Conservation (phyloP, 2,797 vertebrate species). For the Sitta carolinensis region DNA sequence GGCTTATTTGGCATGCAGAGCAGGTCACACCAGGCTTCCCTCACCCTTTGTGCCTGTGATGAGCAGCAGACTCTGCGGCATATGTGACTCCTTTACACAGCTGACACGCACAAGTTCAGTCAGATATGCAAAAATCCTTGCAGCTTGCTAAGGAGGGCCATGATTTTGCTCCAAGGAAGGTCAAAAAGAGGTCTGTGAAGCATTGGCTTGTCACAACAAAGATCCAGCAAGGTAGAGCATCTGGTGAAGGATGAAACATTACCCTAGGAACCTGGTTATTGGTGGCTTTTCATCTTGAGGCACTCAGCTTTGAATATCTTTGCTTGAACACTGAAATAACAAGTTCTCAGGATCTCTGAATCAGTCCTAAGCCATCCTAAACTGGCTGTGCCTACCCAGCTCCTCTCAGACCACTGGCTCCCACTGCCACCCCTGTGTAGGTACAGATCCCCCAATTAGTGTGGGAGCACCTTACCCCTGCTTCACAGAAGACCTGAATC, state of each 20-base stretch:
- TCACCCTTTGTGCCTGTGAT: not conserved
- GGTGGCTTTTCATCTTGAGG: not conserved
- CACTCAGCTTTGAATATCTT: not conserved
- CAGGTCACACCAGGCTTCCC: not conserved
- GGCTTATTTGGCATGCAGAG: not conserved
- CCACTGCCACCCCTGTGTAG: not conserved
- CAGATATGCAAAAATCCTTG: not conserved
- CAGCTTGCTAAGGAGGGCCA: not conserved
- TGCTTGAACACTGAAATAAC: not conserved
- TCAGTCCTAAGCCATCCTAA: not conserved
- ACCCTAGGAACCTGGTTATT: not conserved
- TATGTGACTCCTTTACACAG: not conserved
- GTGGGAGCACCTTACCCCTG: rapidly evolving
- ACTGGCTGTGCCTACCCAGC: not conserved
- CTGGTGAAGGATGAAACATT: not conserved
- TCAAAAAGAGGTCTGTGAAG: not conserved
- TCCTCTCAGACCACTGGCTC: not conserved
- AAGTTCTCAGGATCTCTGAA: not conserved
- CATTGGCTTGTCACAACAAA: not conserved
- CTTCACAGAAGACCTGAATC: not conserved
- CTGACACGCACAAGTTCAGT: not conserved
- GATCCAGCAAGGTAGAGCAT: rapidly evolving
- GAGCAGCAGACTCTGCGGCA: rapidly evolving
- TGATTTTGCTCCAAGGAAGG: not conserved
- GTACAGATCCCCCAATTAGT: not conserved